Base-by-base conservation (phyloP, 2,888 invertebrate genomes). In the Dioctria linearis region DNA sequence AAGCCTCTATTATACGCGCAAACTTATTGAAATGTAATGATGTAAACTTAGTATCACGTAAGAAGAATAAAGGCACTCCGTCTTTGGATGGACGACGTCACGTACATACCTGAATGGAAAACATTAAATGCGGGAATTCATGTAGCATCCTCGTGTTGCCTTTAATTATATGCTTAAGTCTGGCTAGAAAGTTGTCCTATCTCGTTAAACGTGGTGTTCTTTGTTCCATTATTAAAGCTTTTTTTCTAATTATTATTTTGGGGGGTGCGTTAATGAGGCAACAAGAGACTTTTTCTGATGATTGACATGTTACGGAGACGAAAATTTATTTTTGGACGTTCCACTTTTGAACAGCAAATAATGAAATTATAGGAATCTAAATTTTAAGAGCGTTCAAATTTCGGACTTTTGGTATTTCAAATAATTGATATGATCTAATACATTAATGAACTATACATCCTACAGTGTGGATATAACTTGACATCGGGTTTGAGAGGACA, bases 11-110 rank as follows among this genome's bases (percentile, higher is more conserved):
- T 76, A 13, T 63, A 76, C 63, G 46, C 76, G 25, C 25, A 46
- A 46, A 76, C 63, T 76, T 76, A 76, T 76, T 76, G 76, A 76
- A 76, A 76, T 76, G 61, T 76, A 76, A 76, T 63, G 63, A 49
- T 49, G 51, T 37, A 49, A 63, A 63, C 76, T 63, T 76, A 63
- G 46, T 49, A 63, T 61, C 63, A 76, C 76, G 76, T 76, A 76
- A n/a, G n/a, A 25, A 8, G 63, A 76, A 76, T 76, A 76, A 76
- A 76, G 51, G 63, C 73, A 73, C 42, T 51, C 63, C 63, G 13
- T 63, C 51, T 11, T 46, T n/a, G 63, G 13, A 63, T 61, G 76
- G 49, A 49, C 37, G 63, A 76, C 76, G 25, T 25, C 25, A 25
- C 25, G 25, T 25, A 25, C 25, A 25, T 25, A 25, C 46, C 13